Base-by-base conservation (phyloP, 1,140 invertebrate species). In the Drosophila repletoides region DNA sequence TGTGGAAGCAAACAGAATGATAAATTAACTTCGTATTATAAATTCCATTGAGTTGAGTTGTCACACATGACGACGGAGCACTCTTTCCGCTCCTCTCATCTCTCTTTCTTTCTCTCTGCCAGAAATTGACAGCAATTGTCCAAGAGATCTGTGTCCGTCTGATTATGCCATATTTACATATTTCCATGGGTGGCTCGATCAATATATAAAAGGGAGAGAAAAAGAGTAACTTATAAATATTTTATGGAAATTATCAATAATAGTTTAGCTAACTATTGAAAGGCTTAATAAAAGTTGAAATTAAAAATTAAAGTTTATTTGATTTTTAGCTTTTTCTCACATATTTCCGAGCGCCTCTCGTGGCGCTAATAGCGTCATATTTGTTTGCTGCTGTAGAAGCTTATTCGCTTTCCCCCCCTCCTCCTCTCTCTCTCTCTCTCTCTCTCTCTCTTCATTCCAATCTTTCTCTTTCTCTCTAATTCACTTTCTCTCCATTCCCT, bases 1-100 rank as follows among this genome's bases (percentile, higher is more conserved):
- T 67, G 29, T n/a, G n/a, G n/a, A n/a, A n/a, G 21, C 31, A 84
- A 75, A 79, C 36, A 41, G 63, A 79, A 72, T 84, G 71, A 86
- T 79, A 86, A 86, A 84, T 84, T 79, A 84, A 73, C 71, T 86
- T 56, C 61, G 75, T 84, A 84, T 84, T 84, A 84, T 84, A 84
- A 79, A 84, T 84, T 84, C 79, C 71, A 84, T 84, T 84, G 79
- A 84, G 79, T 67, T 72, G 66, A 68, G 70, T 64, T 74, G 53
- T 66, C 56, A 59, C 71, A 55, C 68, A 70, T 33, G 43, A 41
- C 15, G 12, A 9, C 24, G 24, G 36, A 21, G 26, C 31, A 36
- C 38, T n/a, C 15, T 10, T 19, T 5, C n/a, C n/a, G n/a, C n/a
- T n/a, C n/a, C n/a, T n/a, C n/a, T n/a, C n/a, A n/a, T 9, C 17